phyloP scores from a whole-genome alignment of 2,113 vertebrate genomes.

The Lasiurus cinereus region DNA sequence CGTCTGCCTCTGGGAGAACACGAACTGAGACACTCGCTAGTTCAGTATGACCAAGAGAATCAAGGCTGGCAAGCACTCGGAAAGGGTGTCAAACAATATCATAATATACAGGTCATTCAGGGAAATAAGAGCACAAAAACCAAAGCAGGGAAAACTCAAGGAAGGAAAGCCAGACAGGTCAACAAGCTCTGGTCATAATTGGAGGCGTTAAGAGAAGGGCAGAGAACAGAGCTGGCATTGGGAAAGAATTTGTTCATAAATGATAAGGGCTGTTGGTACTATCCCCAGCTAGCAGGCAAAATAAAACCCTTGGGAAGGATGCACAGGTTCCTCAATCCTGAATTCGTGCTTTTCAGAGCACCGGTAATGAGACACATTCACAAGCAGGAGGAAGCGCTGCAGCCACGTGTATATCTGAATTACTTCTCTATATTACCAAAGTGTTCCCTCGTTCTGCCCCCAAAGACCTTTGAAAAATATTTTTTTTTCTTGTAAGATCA shows the following conservation, averaged over 20 bases:
- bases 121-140: not conserved
- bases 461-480: slow-evolving; percentile 55
- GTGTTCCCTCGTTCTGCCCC: slow-evolving; percentile 1
- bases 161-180: slow-evolving; percentile 24
- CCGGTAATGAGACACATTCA: slow-evolving; percentile 55
- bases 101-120: not conserved
- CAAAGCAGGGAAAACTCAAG: not conserved
- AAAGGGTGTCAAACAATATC: not conserved
- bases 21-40: not conserved
- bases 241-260: slow-evolving; percentile 53
- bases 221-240: slow-evolving; percentile 1
- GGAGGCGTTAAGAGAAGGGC: slow-evolving; percentile 35
- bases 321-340: slow-evolving; percentile 2
- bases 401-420: not conserved
- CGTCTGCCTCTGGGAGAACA: not conserved
- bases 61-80: not conserved
- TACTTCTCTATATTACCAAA: slow-evolving; percentile 34
- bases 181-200: slow-evolving; percentile 33
- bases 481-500: slow-evolving; percentile 54
- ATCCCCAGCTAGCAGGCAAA: slow-evolving; percentile 16
- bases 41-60: not conserved
- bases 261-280: slow-evolving; percentile 27
- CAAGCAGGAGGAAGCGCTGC: slow-evolving; percentile 10
- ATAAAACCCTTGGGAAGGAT: not conserved
- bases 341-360: slow-evolving; percentile 37